Evolutionary conservation across 2,113 vertebrate species (phyloP), one percentile per base, ranked within the genome.

Genomic region (Narcine bancroftii): DNA sequence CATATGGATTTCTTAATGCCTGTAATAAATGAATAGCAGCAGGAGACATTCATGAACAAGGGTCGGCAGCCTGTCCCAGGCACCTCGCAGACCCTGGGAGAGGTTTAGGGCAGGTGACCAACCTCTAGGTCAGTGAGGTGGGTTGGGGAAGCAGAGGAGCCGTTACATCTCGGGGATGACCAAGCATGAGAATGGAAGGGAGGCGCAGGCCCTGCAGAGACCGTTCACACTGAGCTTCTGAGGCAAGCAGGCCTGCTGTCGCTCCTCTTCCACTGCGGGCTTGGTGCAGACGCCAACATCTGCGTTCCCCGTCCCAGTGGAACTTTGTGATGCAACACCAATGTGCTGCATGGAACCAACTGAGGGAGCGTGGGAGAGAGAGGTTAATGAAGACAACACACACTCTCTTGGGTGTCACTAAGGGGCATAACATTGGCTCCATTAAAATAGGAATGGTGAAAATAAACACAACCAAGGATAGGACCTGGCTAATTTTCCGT

Each of bases 131-230:
- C 72, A 15, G 36, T 11, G 72, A 36, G 33, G 63, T 65, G 1
- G 63, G 63, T 65, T 65, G 19, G 19, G 10, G 63, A 11, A 9
- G 63, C 11, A 65, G 63, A 65, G 63, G 7, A 19, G 63, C 63
- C 1, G 19, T 15, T 1, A 65, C n/a, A n/a, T n/a, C n/a, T n/a
- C n/a, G n/a, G 4, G 24, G 26, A 1, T 0, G 26, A 7, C 6
- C 1, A 7, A 29, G 9, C 24, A 29, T 29, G 1, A 36, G 72
- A 73, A 15, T 36, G 2, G 11, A 13, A 36, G 72, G 72, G 15
- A 13, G 2, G 72, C 33, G 3, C 9, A 33, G 11, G 36, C 36
- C 72, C 36, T 11, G 10, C 33, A 36, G 33, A 11, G 72, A 11
- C 15, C 5, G 56, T 60, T 13, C 60, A 63, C 60, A 63, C 60